A percentile compares a stretch with the other conserved stretches of the same genome.
Conservation (phyloP, 1,140 invertebrate genomes). For the Monomorium pharaonis region DNA sequence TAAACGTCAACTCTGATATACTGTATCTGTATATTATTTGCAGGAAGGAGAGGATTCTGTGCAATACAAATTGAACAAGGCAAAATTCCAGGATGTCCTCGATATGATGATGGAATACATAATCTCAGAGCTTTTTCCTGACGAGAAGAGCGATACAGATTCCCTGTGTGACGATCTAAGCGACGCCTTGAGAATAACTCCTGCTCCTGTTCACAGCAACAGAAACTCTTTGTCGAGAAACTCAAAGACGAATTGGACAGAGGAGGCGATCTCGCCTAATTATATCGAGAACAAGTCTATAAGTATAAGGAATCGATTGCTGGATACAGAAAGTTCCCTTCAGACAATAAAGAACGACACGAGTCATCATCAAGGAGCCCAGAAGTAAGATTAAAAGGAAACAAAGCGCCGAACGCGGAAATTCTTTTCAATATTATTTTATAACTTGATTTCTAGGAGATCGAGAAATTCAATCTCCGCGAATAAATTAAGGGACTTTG, state of each 20-base stretch:
- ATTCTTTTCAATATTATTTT: neutral
- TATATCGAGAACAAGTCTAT: constrained; percentile 55
- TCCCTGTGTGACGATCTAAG: constrained; percentile 71
- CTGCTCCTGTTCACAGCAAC: constrained; percentile 72
- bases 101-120: constrained; percentile 78
- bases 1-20: too few relatives aligned
- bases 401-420: neutral
- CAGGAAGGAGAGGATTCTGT: constrained; percentile 63
- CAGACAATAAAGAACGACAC: constrained; percentile 30
- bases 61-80: constrained; percentile 61
- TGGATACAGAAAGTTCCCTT: constrained; percentile 24
- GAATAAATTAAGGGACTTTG: constrained; percentile 15
- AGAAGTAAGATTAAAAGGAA: constrained; percentile 43
- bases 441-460: constrained; percentile 52
- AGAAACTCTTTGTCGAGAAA: constrained; percentile 70
- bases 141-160: constrained; percentile 72
- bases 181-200: constrained; percentile 74
- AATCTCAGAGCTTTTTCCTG: constrained; percentile 72
- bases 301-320: constrained; percentile 29
- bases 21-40: constrained; percentile 18
- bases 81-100: constrained; percentile 75
- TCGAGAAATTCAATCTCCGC: constrained; percentile 26
- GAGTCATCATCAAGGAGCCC: constrained; percentile 21
- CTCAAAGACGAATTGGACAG: constrained; percentile 52
- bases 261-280: constrained; percentile 58